Evolutionary conservation across 1,140 invertebrate species (phyloP).

Genomic region (Drosophila yakuba): DNA sequence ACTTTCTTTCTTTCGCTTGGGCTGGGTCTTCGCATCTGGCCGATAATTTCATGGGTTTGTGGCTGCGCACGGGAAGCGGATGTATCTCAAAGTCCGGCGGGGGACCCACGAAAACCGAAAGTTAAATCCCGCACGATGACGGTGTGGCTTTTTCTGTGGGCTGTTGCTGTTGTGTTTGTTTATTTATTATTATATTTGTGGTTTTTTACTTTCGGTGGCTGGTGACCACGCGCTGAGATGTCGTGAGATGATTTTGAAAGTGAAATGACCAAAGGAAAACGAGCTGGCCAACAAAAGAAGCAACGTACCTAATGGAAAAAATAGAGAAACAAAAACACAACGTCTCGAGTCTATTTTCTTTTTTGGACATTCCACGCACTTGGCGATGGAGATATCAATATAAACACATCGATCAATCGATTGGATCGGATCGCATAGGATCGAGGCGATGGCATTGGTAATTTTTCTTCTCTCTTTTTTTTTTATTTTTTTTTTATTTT

Average conservation of each 20-base stretch:
- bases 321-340: background rate
- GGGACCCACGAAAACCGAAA: slow-evolving; percentile 74
- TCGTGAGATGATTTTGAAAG: slow-evolving; percentile 78
- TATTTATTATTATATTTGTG: slow-evolving; percentile 24
- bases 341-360: slow-evolving; percentile 20
- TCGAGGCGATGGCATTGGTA: slow-evolving; percentile 45
- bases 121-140: slow-evolving; percentile 71
- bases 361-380: slow-evolving; percentile 49
- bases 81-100: slow-evolving; percentile 45
- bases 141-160: slow-evolving; percentile 55
- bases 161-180: slow-evolving; percentile 20
- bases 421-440: slow-evolving; percentile 1
- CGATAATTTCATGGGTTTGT: slow-evolving; percentile 76
- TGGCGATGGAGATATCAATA: slow-evolving; percentile 45
- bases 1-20: slow-evolving; percentile 61
- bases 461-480: slow-evolving; percentile 52
- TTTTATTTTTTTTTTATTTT: background rate
- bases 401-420: slow-evolving; percentile 40
- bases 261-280: slow-evolving; percentile 75
- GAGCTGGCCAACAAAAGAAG: slow-evolving; percentile 39
- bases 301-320: slow-evolving; percentile 17
- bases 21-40: slow-evolving; percentile 57
- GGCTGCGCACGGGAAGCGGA: slow-evolving; percentile 74
- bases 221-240: slow-evolving; percentile 61
- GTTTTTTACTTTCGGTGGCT: slow-evolving; percentile 43